Evolutionary conservation across 2,797 vertebrate species (phyloP), one percentile per base, ranked within the genome.

Genomic region (Amblyopsis hoosieri): DNA sequence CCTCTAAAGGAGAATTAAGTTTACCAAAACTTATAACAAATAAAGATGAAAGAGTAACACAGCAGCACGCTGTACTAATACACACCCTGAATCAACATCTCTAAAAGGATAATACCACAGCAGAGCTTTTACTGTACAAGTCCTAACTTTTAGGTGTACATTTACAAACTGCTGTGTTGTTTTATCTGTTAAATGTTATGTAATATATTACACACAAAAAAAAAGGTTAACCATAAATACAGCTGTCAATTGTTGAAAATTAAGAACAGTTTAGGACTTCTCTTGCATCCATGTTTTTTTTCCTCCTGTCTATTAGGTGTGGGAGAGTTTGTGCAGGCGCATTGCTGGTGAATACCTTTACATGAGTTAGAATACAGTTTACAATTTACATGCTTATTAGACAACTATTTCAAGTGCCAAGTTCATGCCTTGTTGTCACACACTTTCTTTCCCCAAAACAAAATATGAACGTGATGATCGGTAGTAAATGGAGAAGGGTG

Each of bases 41-140:
- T 76, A 66, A 87, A 85, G 62, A 67, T 75, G 85, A 89, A 84
- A 91, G 85, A 75, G 87, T 91, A 93, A 94, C 92, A 96, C 90
- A 95, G 92, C 95, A 96, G 94, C 91, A 94, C 91, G 92, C 85
- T 91, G 93, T 92, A 93, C 91, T 88, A 95, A 91, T 91, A 95
- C 91, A 94, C 86, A 96, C 94, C 94, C 94, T 95, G 94, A 97
- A 97, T 91, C 88, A 91, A 94, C 86, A 90, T 93, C 85, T 92
- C 91, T 89, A 90, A 94, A 42, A 89, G 85, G 90, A 87, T 89
- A 91, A 90, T 85, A 90, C 82, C 80, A 64, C 81, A 94, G 91
- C 82, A 87, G 66, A 83, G 67, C 73, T 90, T 91, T 81, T 76
- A 68, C 65, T 67, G 45, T 63, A 91, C 90, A 94, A 94, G 86